These are phyloP conservation scores for Chaetophractus vellerosus DNA, from an alignment of 2,797 vertebrate genomes.

Conservation along the genomic window DNA sequence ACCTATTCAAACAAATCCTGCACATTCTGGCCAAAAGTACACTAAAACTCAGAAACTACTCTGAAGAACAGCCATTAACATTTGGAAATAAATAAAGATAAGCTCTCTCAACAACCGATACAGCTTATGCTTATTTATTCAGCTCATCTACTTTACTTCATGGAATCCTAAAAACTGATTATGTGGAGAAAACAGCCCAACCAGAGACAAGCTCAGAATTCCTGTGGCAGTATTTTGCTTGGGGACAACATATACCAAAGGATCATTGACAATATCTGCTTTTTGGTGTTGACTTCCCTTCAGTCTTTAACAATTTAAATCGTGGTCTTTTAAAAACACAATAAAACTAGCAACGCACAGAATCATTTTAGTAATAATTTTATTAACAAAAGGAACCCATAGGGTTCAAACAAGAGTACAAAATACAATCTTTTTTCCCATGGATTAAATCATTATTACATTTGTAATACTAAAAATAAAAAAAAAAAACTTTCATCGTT, in stretches of 20 bases:
- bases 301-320: background rate
- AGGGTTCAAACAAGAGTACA: constrained; percentile 90
- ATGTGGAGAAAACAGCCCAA: background rate
- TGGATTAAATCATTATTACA: constrained; percentile 86
- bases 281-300: background rate
- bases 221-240: too few species aligned
- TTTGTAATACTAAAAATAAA: constrained; percentile 86
- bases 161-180: background rate
- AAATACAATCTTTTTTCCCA: constrained; percentile 89
- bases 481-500: constrained; percentile 88
- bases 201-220: background rate
- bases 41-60: background rate
- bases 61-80: background rate
- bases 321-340: background rate
- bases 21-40: background rate
- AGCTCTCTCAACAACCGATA: background rate
- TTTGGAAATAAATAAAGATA: background rate
- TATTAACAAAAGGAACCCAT: constrained; percentile 92
- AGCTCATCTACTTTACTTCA: background rate
- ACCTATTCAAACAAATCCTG: background rate
- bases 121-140: background rate
- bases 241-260: background rate
- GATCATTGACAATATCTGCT: background rate
- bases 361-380: constrained; percentile 81
- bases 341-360: background rate